Evolutionary conservation across 2,797 vertebrate species (phyloP).

Genomic region (Notolabrus celidotus): DNA sequence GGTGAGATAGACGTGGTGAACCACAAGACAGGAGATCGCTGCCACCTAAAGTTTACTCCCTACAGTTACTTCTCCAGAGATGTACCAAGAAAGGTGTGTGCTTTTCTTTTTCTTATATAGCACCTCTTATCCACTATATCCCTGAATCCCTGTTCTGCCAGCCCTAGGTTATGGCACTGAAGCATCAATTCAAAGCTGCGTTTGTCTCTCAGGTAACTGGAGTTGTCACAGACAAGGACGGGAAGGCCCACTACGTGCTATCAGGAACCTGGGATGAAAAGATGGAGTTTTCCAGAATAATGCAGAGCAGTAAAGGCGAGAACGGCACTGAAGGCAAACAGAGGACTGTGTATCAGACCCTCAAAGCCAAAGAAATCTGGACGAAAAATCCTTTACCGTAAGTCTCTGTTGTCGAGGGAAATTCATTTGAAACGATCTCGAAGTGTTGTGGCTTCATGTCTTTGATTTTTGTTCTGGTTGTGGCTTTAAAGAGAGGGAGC

Average conservation of each 20-base stretch:
- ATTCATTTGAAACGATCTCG: not conserved
- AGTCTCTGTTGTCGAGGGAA: constrained; percentile 69
- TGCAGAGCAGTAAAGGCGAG: constrained; percentile 86
- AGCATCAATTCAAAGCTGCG: constrained; percentile 1
- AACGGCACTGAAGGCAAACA: constrained; percentile 90
- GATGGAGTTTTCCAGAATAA: constrained; percentile 94
- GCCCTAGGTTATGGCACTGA: too few relatives aligned
- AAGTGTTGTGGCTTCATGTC: not conserved
- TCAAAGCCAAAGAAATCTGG: constrained; percentile 93
- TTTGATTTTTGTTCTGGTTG: constrained; percentile 7
- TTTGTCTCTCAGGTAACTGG: constrained; percentile 90
- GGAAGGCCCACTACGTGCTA: constrained; percentile 92
- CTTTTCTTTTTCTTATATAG: too few relatives aligned
- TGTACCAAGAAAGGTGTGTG: constrained; percentile 91
- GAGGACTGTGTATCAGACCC: constrained; percentile 88
- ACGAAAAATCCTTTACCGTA: constrained; percentile 93
- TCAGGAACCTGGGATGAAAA: constrained; percentile 98
- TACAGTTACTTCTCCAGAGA: constrained; percentile 99
- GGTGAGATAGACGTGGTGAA: constrained; percentile 97
- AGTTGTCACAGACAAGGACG: constrained; percentile 91
- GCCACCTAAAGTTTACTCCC: constrained; percentile 95
- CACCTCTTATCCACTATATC: too few relatives aligned
- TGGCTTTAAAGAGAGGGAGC: constrained; percentile 89
- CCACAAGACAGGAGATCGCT: constrained; percentile 94
- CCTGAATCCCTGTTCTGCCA: not conserved